These are phyloP conservation scores for Pteruthius melanotis DNA, from an alignment of 2,113 vertebrate genomes.

Conservation along the genomic window DNA sequence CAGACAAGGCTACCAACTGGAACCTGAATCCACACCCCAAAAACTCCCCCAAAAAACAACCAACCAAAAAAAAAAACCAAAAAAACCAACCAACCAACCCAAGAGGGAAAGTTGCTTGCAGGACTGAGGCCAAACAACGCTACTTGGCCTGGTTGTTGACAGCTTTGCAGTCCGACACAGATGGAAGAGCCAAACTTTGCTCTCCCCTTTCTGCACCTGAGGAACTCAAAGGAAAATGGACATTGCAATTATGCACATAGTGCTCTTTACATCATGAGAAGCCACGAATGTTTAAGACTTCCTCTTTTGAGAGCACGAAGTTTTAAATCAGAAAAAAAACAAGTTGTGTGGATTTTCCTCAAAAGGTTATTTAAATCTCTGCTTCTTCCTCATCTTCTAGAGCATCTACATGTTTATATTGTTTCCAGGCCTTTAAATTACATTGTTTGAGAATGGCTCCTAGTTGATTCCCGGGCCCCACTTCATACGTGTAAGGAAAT, in stretches of 20 bases:
- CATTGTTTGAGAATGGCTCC: slow-evolving; percentile 83
- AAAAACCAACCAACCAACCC: too few species aligned
- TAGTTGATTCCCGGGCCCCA: slow-evolving; percentile 88
- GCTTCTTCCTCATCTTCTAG: not conserved
- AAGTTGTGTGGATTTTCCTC: not conserved
- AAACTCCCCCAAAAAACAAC: not conserved
- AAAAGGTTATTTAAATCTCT: not conserved
- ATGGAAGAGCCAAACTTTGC: not conserved
- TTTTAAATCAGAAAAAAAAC: not conserved
- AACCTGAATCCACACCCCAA: not conserved
- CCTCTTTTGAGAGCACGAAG: not conserved
- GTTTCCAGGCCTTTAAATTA: slow-evolving; percentile 87
- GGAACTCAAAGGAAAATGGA: not conserved
- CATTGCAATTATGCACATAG: accelerated
- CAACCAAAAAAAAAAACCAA: too few species aligned
- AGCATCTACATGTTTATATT: slow-evolving; percentile 77
- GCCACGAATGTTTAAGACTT: not conserved
- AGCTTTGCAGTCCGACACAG: not conserved
- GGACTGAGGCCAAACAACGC: not conserved
- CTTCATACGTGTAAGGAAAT: slow-evolving; percentile 88
- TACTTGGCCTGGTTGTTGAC: not conserved
- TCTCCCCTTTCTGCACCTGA: not conserved
- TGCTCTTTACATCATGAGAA: not conserved
- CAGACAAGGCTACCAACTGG: not conserved
- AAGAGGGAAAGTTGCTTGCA: not conserved